Conservation (phyloP, 2,888 invertebrate genomes). For the Linnaemya vulpina region DNA sequence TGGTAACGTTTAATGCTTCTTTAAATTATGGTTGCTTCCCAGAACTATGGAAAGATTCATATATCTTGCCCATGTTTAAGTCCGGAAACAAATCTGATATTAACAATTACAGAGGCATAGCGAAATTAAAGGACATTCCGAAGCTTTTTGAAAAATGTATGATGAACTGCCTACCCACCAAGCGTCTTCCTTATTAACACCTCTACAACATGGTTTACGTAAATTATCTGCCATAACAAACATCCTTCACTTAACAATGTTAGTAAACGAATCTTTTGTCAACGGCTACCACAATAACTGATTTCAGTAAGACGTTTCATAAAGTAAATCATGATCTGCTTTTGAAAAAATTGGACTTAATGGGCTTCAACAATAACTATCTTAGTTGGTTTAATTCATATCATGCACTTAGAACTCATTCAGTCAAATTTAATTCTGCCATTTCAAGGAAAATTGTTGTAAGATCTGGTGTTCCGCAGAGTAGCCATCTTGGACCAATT, state of each 20-base stretch:
- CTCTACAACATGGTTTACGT: background rate
- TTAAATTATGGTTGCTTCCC: too few species aligned
- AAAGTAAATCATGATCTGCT: background rate
- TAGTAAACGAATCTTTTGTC: background rate
- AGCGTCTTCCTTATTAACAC: background rate
- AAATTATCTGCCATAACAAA: background rate
- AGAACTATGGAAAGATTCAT: too few species aligned
- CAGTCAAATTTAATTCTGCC: background rate
- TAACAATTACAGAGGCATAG: background rate
- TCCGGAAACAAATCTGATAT: background rate
- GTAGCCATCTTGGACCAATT: background rate
- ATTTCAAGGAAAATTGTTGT: background rate
- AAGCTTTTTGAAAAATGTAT: background rate
- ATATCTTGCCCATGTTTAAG: background rate
- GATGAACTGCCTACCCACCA: background rate
- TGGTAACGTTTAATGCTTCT: too few species aligned
- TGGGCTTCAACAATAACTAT: background rate
- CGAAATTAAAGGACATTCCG: background rate
- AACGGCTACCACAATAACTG: background rate
- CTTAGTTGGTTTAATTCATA: background rate
- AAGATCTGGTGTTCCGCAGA: background rate
- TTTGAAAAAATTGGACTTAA: background rate
- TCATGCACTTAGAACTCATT: background rate
- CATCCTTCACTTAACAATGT: background rate
- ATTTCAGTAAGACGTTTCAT: background rate